phyloP scores from a whole-genome alignment of 2,888 invertebrate genomes.

The Synanthedon vespiformis region DNA sequence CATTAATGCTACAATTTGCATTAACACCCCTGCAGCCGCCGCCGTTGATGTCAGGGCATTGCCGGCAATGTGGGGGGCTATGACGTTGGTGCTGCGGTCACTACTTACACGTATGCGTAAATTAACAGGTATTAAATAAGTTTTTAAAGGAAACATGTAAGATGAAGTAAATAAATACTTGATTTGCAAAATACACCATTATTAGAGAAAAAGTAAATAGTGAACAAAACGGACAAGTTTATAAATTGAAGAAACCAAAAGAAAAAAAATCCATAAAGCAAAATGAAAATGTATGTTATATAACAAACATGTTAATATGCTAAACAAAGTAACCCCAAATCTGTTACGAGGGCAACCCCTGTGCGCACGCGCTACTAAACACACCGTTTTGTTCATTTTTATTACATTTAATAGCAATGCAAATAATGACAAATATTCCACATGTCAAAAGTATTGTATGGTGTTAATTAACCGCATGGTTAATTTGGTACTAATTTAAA shows the following conservation, averaged over 20 bases:
- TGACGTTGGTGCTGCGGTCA: slow-evolving; percentile 2
- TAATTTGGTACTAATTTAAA: neutral
- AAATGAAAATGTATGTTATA: too few species aligned
- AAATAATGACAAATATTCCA: slow-evolving; percentile 35
- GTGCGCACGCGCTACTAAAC: slow-evolving; percentile 53
- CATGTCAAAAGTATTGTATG: slow-evolving; percentile 49
- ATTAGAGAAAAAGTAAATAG: too few species aligned
- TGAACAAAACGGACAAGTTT: too few species aligned
- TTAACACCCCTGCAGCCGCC: slow-evolving; percentile 25
- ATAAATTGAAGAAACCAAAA: too few species aligned
- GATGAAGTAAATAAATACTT: too few species aligned
- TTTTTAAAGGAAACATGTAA: neutral
- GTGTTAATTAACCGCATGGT: slow-evolving; percentile 19
- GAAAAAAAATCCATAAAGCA: too few species aligned
- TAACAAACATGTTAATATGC: too few species aligned
- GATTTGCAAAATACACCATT: too few species aligned
- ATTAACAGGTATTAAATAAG: neutral
- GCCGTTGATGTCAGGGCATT: neutral
- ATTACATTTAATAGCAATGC: slow-evolving; percentile 45
- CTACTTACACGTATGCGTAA: neutral
- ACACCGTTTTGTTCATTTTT: slow-evolving; percentile 43
- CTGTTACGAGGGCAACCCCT: slow-evolving; percentile 26
- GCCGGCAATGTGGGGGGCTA: slow-evolving; percentile 1
- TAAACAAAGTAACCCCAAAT: neutral
- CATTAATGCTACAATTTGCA: slow-evolving; percentile 54